Evolutionary conservation across 2,888 invertebrate species (phyloP).

Genomic region (Dexiosoma caninum): DNA sequence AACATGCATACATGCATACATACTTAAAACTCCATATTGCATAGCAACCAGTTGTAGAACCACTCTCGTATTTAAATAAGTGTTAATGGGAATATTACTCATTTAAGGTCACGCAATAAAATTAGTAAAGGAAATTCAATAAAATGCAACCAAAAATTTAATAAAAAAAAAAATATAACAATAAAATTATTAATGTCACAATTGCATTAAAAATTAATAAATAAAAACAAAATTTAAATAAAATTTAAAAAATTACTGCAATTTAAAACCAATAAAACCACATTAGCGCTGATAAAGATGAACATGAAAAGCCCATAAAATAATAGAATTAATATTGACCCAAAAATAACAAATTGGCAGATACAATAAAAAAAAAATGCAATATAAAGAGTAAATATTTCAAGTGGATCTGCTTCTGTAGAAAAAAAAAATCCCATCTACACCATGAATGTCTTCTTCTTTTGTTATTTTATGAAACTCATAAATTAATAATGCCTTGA

Average conservation of each 20-base stretch:
- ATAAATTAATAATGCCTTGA: slow-evolving; percentile 32
- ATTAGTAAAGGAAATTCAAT: slow-evolving; percentile 32
- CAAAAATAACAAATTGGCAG: slow-evolving; percentile 15
- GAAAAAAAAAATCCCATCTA: background rate
- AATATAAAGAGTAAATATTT: background rate
- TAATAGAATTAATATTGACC: slow-evolving; percentile 5
- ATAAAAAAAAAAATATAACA: background rate
- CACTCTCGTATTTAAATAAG: background rate
- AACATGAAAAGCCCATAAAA: background rate
- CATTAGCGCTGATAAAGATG: background rate
- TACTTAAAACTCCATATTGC: too few relatives aligned
- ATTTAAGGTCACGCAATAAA: slow-evolving; percentile 9
- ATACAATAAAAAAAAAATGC: background rate
- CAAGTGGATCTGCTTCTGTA: background rate
- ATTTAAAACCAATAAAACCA: background rate
- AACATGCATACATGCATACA: too few relatives aligned
- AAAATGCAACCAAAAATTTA: background rate
- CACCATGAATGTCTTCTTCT: background rate
- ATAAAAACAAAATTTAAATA: too few relatives aligned
- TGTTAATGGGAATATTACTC: background rate
- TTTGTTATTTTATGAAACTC: background rate
- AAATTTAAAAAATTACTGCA: too few relatives aligned
- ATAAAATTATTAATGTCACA: background rate
- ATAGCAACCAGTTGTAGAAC: background rate
- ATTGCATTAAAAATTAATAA: background rate